Conservation (phyloP, 2,797 vertebrate genomes). For the Microhierax caerulescens region DNA sequence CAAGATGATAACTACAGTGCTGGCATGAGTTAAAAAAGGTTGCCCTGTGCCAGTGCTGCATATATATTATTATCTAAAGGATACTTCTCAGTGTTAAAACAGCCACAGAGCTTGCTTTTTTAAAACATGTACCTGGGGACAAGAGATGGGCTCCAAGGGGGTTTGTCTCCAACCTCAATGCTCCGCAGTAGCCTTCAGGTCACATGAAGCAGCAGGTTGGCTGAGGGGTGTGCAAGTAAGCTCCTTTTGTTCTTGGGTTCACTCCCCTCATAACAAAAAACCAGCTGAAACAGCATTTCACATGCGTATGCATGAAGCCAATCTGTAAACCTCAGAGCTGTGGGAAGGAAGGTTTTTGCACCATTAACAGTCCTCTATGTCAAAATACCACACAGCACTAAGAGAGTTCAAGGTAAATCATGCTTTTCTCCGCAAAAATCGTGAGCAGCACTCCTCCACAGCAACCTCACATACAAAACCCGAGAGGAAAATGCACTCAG, state of each 20-base stretch:
- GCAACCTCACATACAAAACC: neutral
- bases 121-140: neutral
- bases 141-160: neutral
- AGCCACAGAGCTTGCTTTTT: neutral
- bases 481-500: neutral
- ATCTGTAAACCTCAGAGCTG: neutral
- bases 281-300: neutral
- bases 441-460: neutral
- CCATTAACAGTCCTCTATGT: neutral
- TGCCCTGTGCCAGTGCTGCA: neutral
- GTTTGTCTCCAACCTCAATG: neutral
- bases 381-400: neutral
- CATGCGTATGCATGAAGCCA: rapidly evolving
- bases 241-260: neutral
- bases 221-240: neutral
- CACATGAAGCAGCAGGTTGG: neutral
- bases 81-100: neutral
- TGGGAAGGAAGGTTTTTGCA: neutral
- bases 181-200: neutral
- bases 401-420: neutral
- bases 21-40: neutral
- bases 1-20: neutral
- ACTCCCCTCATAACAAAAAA: neutral
- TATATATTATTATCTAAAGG: neutral
- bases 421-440: neutral